A percentile compares a stretch with the other conserved stretches of the same genome.
phyloP scores from a whole-genome alignment of 2,797 vertebrate species.

The Pristis pectinata region DNA sequence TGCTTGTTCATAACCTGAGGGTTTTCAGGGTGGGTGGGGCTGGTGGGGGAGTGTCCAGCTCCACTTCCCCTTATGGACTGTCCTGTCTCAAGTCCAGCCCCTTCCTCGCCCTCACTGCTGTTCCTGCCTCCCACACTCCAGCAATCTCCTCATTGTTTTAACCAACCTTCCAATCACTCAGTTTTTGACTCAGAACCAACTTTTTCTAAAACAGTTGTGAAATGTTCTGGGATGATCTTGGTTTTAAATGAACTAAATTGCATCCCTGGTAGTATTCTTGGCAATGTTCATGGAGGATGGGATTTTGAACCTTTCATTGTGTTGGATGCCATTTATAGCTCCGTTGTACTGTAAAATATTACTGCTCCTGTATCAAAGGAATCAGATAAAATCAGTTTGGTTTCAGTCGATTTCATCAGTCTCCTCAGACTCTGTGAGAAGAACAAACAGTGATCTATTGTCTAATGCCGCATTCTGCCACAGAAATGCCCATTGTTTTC shows the following conservation, averaged over 20 bases:
- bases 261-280: not conserved
- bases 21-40: too few relatives aligned
- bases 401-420: not conserved
- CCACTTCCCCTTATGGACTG: too few relatives aligned
- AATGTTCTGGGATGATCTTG: not conserved
- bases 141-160: not conserved
- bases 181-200: not conserved
- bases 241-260: not conserved
- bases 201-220: not conserved
- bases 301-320: not conserved
- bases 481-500: not conserved
- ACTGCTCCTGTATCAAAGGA: not conserved
- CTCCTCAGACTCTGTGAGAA: not conserved
- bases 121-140: not conserved
- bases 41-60: too few relatives aligned
- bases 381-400: not conserved
- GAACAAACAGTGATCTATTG: not conserved
- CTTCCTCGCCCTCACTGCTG: too few relatives aligned
- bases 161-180: not conserved
- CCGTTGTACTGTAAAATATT: not conserved
- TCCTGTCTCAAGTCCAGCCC: too few relatives aligned
- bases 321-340: not conserved
- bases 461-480: not conserved
- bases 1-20: too few relatives aligned
- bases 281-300: not conserved